These are phyloP conservation scores for Aurelia sp. DNA, from an alignment of 30 jellyfish, hydroid and myxozoan species.

Conservation along the genomic window DNA sequence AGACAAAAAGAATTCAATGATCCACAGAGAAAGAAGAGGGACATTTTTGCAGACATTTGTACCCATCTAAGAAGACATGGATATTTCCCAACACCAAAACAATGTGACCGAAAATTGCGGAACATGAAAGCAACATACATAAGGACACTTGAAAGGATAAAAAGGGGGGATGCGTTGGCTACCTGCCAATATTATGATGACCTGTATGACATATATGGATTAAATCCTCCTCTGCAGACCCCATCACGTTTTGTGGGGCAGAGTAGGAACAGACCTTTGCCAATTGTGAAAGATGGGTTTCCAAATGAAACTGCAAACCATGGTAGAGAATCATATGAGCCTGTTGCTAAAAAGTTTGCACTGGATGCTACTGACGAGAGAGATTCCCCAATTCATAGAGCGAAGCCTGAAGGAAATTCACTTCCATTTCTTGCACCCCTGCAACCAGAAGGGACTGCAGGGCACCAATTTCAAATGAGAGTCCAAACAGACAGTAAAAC, in stretches of 20 bases:
- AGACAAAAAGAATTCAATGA: slow-evolving; percentile 58
- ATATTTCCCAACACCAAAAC: slow-evolving; percentile 67
- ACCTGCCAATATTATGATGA: slow-evolving; percentile 68
- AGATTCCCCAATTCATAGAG: slow-evolving; percentile 28
- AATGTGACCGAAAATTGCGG: slow-evolving; percentile 66
- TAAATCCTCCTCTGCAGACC: slow-evolving; percentile 68
- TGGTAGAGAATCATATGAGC: slow-evolving; percentile 38
- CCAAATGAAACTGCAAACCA: slow-evolving; percentile 12
- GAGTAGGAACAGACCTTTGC: slow-evolving; percentile 35
- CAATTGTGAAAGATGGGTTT: slow-evolving; percentile 28
- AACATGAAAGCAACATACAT: slow-evolving; percentile 75
- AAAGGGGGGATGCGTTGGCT: slow-evolving; percentile 62
- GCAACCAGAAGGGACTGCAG: slow-evolving; percentile 22
- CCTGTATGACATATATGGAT: slow-evolving; percentile 59
- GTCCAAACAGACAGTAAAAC: slow-evolving; percentile 19
- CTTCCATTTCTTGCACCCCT: not conserved
- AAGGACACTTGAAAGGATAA: slow-evolving; percentile 58
- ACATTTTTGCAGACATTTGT: slow-evolving; percentile 41
- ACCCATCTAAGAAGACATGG: slow-evolving; percentile 45
- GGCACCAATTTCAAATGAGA: not conserved
- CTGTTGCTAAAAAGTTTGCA: slow-evolving; percentile 23
- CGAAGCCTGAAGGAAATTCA: not conserved
- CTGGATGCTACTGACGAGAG: slow-evolving; percentile 20
- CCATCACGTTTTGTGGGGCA: slow-evolving; percentile 49
- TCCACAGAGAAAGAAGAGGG: slow-evolving; percentile 64